Evolutionary conservation across 2,797 vertebrate genomes (phyloP).

Genomic region (Sebastes taczanowskii): DNA sequence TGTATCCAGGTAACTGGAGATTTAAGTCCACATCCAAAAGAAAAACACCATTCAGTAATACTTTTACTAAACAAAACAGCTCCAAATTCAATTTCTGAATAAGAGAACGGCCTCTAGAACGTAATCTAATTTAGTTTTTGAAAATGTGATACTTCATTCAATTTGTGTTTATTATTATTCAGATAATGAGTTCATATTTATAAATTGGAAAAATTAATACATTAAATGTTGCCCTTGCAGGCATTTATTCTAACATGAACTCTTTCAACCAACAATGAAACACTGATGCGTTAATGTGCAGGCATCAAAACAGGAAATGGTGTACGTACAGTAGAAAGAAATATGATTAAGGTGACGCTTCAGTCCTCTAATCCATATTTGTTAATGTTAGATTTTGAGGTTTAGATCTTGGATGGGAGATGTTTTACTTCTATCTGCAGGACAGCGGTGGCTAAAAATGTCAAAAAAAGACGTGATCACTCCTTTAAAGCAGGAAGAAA

Average conservation of each 20-base stretch:
- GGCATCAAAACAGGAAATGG: background rate
- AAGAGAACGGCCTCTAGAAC: background rate
- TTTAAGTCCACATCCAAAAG: background rate
- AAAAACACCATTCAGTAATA: conserved; percentile 1
- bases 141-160: conserved; percentile 2
- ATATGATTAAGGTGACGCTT: background rate
- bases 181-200: background rate
- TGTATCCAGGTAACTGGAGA: background rate
- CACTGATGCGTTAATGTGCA: background rate
- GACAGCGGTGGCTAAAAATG: background rate
- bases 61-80: background rate
- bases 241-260: conserved; percentile 1
- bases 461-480: background rate
- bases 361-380: background rate
- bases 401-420: background rate
- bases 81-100: background rate
- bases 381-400: conserved; percentile 1
- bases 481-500: background rate
- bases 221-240: background rate
- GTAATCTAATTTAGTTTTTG: background rate
- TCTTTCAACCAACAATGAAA: conserved; percentile 1
- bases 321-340: background rate
- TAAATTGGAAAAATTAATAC: conserved; percentile 23
- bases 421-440: background rate
- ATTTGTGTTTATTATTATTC: conserved; percentile 30